Evolutionary conservation across 1,140 invertebrate species (phyloP).

Genomic region (Lerema accius): DNA sequence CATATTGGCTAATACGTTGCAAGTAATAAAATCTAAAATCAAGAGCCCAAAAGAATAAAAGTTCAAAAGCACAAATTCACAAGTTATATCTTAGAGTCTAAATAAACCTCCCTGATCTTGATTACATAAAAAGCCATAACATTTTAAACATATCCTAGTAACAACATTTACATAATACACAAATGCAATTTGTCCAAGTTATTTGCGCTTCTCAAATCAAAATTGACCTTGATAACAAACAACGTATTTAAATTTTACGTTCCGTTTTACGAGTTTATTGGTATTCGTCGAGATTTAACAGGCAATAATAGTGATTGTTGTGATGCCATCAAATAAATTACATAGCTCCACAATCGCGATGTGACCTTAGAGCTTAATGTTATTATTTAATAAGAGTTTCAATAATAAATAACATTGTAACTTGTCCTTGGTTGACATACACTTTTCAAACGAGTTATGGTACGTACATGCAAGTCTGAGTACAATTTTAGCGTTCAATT

Average conservation of each 20-base stretch:
- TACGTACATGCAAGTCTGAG: not conserved
- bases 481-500: not conserved
- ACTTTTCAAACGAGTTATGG: not conserved
- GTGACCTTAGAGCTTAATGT: constrained; percentile 23
- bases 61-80: too few relatives aligned
- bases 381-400: constrained; percentile 27
- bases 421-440: not conserved
- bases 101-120: too few relatives aligned
- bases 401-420: constrained; percentile 18
- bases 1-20: too few relatives aligned
- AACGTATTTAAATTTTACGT: constrained; percentile 52
- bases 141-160: too few relatives aligned
- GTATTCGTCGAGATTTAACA: constrained; percentile 47
- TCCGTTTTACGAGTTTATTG: constrained; percentile 49
- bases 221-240: constrained; percentile 42
- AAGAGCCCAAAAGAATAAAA: too few relatives aligned
- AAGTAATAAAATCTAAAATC: too few relatives aligned
- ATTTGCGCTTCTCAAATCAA: constrained; percentile 18
- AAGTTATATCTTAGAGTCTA: too few relatives aligned
- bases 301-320: constrained; percentile 38
- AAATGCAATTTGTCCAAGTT: not conserved
- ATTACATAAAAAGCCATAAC: too few relatives aligned
- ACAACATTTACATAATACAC: too few relatives aligned
- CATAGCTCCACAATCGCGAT: constrained; percentile 14
- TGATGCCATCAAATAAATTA: constrained; percentile 48